These are phyloP conservation scores for Ictalurus punctatus DNA, from an alignment of 2,113 vertebrate genomes.

Conservation along the genomic window DNA sequence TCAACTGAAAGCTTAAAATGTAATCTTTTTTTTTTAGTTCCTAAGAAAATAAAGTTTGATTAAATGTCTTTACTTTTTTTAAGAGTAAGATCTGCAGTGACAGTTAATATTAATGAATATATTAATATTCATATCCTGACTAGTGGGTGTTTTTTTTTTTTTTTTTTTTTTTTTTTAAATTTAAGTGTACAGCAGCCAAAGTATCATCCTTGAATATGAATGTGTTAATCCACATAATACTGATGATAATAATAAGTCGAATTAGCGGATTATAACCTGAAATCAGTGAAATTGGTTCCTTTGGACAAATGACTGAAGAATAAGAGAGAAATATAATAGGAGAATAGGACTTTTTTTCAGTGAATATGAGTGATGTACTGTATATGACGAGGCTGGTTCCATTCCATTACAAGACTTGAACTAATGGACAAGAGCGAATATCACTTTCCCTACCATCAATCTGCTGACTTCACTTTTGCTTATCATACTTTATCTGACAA, in stretches of 20 bases:
- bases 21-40: not conserved
- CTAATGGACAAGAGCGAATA: conserved; percentile 4
- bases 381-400: conserved; percentile 18
- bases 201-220: conserved; percentile 58
- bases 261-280: conserved; percentile 62
- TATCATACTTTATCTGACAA: not conserved
- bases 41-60: not conserved
- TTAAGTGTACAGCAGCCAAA: conserved; percentile 47
- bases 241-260: conserved; percentile 59
- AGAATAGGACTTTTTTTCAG: not conserved
- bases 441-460: not conserved
- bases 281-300: conserved; percentile 71
- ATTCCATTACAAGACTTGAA: not conserved
- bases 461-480: not conserved
- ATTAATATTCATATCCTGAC: conserved; percentile 31
- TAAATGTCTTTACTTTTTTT: conserved; percentile 1
- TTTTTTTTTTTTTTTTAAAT: conserved; percentile 25
- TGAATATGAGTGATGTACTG: conserved; percentile 23
- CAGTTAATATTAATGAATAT: not conserved
- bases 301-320: conserved; percentile 63
- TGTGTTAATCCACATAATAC: conserved; percentile 53
- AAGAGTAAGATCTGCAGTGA: not conserved
- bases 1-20: not conserved
- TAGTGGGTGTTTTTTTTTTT: not conserved
- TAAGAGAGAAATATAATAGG: conserved; percentile 45